Percentiles rank a stretch among this genome's conserved stretches.
Evolutionary conservation across 2,888 invertebrate species (phyloP).

Genomic region (Andrena dorsata): DNA sequence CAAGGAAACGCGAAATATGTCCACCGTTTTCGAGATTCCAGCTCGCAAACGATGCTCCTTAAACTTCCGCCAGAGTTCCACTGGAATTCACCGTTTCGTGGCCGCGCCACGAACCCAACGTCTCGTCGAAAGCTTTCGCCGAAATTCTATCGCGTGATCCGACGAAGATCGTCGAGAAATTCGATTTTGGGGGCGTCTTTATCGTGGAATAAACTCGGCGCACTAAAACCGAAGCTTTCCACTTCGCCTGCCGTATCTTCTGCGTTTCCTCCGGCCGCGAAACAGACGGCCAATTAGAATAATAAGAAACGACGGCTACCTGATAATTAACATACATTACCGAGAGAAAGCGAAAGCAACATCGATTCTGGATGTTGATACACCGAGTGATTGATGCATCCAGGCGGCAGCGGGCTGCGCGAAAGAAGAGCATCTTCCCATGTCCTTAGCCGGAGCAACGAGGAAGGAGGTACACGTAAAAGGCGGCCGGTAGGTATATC

Average conservation of each 20-base stretch:
- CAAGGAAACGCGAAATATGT: background rate
- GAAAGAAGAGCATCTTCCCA: slow-evolving; percentile 53
- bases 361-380: slow-evolving; percentile 47
- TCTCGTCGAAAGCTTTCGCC: background rate
- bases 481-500: slow-evolving; percentile 53
- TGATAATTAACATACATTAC: slow-evolving; percentile 59
- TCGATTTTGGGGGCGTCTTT: background rate
- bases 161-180: background rate
- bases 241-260: background rate
- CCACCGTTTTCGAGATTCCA: background rate
- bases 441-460: slow-evolving; percentile 20
- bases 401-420: slow-evolving; percentile 17
- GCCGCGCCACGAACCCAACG: background rate
- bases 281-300: slow-evolving; percentile 27
- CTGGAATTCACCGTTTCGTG: background rate
- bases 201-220: background rate
- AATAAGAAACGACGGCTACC: slow-evolving; percentile 26
- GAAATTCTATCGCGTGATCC: background rate
- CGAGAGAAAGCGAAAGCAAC: slow-evolving; percentile 16
- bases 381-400: slow-evolving; percentile 51
- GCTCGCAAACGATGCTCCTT: background rate
- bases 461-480: slow-evolving; percentile 38
- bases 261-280: background rate
- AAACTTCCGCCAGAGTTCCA: background rate
- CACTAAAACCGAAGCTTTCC: background rate